These are phyloP conservation scores for Trinectes maculatus DNA, from an alignment of 2,113 vertebrate genomes.

Conservation along the genomic window DNA sequence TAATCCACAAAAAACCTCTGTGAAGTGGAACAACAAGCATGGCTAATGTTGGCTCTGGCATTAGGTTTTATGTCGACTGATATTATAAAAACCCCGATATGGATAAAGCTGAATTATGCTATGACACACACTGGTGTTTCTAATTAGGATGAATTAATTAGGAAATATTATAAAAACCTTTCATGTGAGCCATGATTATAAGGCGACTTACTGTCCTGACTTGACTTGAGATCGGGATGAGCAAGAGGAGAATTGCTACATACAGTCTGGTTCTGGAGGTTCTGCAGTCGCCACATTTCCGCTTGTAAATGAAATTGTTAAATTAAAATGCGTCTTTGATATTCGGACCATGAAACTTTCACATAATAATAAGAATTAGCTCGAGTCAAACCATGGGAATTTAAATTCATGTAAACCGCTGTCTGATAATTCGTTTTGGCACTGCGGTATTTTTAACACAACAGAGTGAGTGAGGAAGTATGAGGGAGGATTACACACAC, in stretches of 20 bases:
- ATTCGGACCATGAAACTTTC: slow-evolving; percentile 25
- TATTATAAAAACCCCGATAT: too few relatives aligned
- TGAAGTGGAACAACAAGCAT: too few relatives aligned
- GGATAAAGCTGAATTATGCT: too few relatives aligned
- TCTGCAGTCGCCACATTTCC: slow-evolving; percentile 3
- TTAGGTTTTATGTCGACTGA: too few relatives aligned
- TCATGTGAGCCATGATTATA: slow-evolving; percentile 49
- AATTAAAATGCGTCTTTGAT: slow-evolving; percentile 28
- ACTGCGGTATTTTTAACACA: slow-evolving; percentile 28
- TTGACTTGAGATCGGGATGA: slow-evolving; percentile 29
- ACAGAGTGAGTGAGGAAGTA: slow-evolving; percentile 6
- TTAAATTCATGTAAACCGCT: slow-evolving; percentile 29
- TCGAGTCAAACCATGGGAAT: slow-evolving; percentile 34
- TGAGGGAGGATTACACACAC: slow-evolving; percentile 19
- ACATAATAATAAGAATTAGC: slow-evolving; percentile 15
- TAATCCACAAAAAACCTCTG: too few relatives aligned
- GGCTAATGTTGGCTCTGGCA: too few relatives aligned
- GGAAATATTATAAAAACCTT: too few relatives aligned
- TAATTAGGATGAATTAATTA: too few relatives aligned
- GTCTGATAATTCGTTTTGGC: slow-evolving; percentile 49
- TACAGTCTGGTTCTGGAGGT: slow-evolving; percentile 31
- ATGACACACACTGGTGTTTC: too few relatives aligned
- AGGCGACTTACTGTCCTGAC: slow-evolving; percentile 50
- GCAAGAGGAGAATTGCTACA: slow-evolving; percentile 27
- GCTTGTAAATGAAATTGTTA: slow-evolving; percentile 26